Percentiles rank a stretch among this genome's conserved stretches.
Conservation (phyloP, 2,797 vertebrate genomes). For the Arrhamphus sclerolepis region DNA sequence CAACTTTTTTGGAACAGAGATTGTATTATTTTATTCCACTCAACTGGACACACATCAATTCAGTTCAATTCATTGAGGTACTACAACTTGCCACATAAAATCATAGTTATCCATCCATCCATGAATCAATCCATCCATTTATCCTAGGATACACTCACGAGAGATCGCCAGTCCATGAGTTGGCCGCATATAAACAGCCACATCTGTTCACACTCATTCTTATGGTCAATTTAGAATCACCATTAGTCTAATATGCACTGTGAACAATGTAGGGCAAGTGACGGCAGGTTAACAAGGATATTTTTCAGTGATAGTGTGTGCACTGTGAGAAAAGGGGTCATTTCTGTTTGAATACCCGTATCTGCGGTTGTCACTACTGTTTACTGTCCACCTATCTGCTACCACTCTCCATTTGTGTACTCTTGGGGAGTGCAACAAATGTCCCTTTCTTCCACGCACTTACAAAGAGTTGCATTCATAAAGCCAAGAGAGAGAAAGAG, state of each 20-base stretch:
- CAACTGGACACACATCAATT: no score
- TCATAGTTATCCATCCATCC: no score
- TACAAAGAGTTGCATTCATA: constrained; percentile 81
- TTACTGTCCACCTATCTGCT: constrained; percentile 18
- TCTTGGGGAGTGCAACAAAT: constrained; percentile 70
- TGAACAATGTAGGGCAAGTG: no score
- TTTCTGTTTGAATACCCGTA: background rate
- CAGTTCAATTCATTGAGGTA: no score
- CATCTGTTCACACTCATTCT: background rate
- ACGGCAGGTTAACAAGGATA: background rate
- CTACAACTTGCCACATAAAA: no score
- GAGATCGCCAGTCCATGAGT: background rate
- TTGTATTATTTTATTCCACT: no score
- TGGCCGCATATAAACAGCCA: background rate
- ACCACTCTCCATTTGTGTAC: constrained; percentile 41
- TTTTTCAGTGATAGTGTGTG: background rate
- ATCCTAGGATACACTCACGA: background rate
- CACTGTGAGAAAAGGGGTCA: background rate
- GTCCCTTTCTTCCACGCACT: constrained; percentile 72
- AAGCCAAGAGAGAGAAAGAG: constrained; percentile 10
- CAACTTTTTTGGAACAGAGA: no score
- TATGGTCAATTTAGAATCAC: background rate
- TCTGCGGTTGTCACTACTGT: constrained; percentile 43
- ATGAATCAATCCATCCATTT: background rate
- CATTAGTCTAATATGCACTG: no score